These are phyloP conservation scores for Picathartes gymnocephalus DNA, from an alignment of 2,113 vertebrate genomes.

Conservation along the genomic window DNA sequence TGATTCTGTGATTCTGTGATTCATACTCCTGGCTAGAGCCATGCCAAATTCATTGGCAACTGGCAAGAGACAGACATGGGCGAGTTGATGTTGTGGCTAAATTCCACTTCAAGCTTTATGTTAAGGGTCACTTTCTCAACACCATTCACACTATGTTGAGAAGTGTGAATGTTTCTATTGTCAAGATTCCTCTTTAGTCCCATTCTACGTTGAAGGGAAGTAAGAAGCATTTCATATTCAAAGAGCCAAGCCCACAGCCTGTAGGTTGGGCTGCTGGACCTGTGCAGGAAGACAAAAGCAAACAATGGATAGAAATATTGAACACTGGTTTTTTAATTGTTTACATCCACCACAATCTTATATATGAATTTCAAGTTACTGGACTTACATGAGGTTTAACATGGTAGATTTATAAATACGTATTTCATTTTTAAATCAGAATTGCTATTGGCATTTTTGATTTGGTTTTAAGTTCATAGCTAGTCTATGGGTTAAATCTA, in stretches of 20 bases:
- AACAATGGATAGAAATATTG: not conserved
- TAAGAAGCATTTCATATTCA: not conserved
- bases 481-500: not conserved
- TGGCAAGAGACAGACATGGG: fast-evolving
- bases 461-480: not conserved
- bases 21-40: not conserved
- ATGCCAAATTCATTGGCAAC: not conserved
- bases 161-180: not conserved
- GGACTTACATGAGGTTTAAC: not conserved
- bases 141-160: not conserved
- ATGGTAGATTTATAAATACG: not conserved
- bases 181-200: not conserved
- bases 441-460: not conserved
- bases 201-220: not conserved
- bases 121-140: not conserved
- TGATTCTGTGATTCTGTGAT: too few relatives aligned
- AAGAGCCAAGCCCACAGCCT: not conserved
- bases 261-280: not conserved
- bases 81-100: not conserved
- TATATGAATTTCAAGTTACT: not conserved
- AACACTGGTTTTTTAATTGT: not conserved
- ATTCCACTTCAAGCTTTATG: not conserved
- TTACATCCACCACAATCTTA: not conserved
- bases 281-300: not conserved
- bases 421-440: not conserved